Conservation (phyloP, 2,113 vertebrate species). For the Anseranas semipalmata region DNA sequence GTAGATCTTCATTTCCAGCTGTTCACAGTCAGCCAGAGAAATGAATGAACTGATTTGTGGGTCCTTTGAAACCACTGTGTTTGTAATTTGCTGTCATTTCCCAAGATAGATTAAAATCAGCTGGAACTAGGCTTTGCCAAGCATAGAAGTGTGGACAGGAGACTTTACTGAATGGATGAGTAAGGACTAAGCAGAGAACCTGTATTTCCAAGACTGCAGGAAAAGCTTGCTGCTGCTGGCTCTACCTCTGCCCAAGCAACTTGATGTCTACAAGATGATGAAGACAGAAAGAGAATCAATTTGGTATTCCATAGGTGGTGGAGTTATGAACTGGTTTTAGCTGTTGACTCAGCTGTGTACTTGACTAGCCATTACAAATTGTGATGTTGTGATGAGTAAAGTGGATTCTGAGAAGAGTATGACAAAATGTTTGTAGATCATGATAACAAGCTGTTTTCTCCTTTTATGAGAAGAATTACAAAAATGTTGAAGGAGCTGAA, state of each 20-base stretch:
- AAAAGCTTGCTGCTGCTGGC: neutral
- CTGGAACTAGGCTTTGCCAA: neutral
- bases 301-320: neutral
- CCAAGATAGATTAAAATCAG: neutral
- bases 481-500: neutral
- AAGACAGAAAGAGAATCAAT: neutral
- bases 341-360: neutral
- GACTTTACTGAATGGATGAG: neutral
- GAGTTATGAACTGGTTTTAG: neutral
- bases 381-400: neutral
- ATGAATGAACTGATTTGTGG: neutral
- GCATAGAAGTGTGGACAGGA: neutral
- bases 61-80: neutral
- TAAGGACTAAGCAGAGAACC: neutral
- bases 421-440: neutral
- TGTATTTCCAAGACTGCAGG: accelerated
- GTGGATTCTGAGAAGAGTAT: neutral
- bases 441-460: neutral
- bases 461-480: neutral
- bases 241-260: neutral
- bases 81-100: neutral
- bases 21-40: neutral
- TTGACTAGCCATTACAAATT: neutral
- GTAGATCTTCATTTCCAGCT: slow-evolving; percentile 1
- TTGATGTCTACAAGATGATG: neutral